These are phyloP conservation scores for Otus scops DNA, from an alignment of 2,797 vertebrate genomes.

Conservation along the genomic window DNA sequence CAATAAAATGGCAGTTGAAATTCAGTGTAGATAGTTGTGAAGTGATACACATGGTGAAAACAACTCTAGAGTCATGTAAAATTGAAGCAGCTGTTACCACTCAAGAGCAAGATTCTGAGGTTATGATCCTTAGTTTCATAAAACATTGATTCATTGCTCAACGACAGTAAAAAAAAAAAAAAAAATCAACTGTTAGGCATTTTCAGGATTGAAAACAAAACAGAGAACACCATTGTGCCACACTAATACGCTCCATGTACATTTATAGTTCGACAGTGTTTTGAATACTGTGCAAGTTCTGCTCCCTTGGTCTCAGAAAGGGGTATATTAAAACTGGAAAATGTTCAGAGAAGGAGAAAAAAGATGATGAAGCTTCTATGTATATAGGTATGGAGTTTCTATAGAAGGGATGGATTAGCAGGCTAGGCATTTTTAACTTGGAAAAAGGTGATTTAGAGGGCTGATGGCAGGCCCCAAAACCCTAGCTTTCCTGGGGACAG, in stretches of 20 bases:
- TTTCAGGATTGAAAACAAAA: neutral
- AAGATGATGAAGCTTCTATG: neutral
- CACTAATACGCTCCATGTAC: neutral
- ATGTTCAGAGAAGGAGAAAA: neutral
- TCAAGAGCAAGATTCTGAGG: constrained; percentile 1
- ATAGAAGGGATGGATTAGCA: neutral
- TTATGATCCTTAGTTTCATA: constrained; percentile 21
- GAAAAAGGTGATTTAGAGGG: neutral
- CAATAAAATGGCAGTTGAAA: neutral
- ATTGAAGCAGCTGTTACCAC: constrained; percentile 22
- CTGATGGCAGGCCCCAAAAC: neutral
- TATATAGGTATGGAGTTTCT: neutral
- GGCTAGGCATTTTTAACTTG: neutral
- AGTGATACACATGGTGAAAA: neutral
- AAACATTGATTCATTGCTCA: constrained; percentile 25
- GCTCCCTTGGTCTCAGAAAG: neutral
- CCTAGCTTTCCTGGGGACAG: neutral
- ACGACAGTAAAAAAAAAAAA: neutral
- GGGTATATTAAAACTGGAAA: neutral
- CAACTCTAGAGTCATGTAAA: neutral
- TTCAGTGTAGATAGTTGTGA: neutral
- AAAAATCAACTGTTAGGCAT: neutral
- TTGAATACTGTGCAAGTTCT: neutral
- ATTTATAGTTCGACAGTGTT: neutral
- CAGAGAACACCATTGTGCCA: neutral